Evolutionary conservation across 2,797 vertebrate genomes (phyloP), one percentile per base, ranked within the genome.

Genomic region (Picus viridis): DNA sequence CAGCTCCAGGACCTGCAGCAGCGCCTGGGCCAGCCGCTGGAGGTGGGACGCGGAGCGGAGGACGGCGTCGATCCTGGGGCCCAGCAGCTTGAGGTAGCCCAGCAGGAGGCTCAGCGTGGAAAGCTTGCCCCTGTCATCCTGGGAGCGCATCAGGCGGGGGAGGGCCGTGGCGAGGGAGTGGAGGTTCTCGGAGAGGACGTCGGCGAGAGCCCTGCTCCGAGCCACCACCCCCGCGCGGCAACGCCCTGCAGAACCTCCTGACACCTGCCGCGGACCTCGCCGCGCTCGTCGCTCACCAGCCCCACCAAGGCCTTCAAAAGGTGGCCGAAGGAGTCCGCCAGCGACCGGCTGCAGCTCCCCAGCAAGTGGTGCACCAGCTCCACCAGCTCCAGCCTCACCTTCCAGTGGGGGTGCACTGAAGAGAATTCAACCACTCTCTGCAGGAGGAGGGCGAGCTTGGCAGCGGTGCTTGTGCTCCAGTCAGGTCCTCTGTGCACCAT

Each of bases 11-110:
- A 99, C 98, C 92, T 99, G 99, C 97, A 99, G 96, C 73, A 99
- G 95, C 0, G 99, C 99, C 97, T 97, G 99, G 90, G 98, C 98
- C 86, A 99, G 98, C 32, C 99, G 98, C 59, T 98, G 97, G 12
- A 99, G 98, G 93, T 99, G 98, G 82, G 97, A 97, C 3, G 91
- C 69, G 0, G 99, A 99, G 92, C 97, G 98, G n/a, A 99, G 98
- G 23, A 99, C 97, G 14, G 97, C 53, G 64, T 97, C 97, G 16
- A 99, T 87, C 54, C 96, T 97, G 0, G 98, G 98, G 23, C 99
- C 99, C 89, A 99, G 95, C 68, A 99, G 95, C 95, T 98, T 99
- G 85, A 99, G 85, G 91, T 99, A 99, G n/a, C 99, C 99, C 0
- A 99, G 96, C 67, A 99, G 96, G 61, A 98, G 97, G 16, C 98